Base-by-base conservation (phyloP, 2,113 vertebrate genomes). In the Labeo rohita region DNA sequence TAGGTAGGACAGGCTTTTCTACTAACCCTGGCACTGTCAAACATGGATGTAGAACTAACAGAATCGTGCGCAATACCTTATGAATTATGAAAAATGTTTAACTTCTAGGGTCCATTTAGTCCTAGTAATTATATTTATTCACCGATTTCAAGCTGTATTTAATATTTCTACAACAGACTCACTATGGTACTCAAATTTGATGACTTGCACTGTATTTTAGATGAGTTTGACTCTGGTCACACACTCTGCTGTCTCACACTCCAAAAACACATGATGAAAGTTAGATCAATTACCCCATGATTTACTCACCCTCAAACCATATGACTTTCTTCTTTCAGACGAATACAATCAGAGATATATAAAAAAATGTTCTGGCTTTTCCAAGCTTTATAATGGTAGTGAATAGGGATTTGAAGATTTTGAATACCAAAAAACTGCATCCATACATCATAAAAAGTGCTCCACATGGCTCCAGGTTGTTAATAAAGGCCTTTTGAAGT, bases 191-290 rank as follows among this genome's bases (percentile, higher is more conserved):
- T 61, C 59, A 39, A 39, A 39, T 23, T 39, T 39, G 54, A 56
- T 56, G 54, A 56, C 54, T 21, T 21, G 18, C 16, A 3, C 59
- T 63, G 59, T 23, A 63, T 23, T 63, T 23, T 63, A 23, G n/a
- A 63, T 63, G 61, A 10, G n/a, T 28, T 23, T 63, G 21, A 10
- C 15, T 50, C 28, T 28, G 23, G 52, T 21, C 54, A 8, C 16
- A 59, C n/a, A n/a, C n/a, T n/a, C 47, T 83, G 73, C 74, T 78
- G 80, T 84, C 84, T 73, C 45, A 15, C 63, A 43, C 34, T 79
- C 21, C 34, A 49, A 36, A 66, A 49, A 59, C 16, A 59, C 16
- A 21, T 21, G 16, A 59, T 59, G 54, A 59, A 56, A 21, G 18
- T 39, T 39, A 39, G 5, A 39, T 39, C 39, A 39, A 39, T 39